Conservation (phyloP, 2,113 vertebrate species). For the Antechinus flavipes region DNA sequence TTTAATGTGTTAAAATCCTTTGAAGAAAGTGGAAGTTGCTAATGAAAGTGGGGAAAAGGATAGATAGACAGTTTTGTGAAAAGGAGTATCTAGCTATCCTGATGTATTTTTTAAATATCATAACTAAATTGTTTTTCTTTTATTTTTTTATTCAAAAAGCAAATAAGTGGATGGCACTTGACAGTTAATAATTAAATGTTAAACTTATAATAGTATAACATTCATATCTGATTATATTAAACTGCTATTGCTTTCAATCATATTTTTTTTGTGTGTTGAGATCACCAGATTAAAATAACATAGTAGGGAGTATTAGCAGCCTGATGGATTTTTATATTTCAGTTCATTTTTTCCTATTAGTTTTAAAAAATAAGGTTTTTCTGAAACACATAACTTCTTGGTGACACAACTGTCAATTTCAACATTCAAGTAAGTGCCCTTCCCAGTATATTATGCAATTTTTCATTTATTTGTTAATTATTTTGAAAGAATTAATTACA, state of each 20-base stretch:
- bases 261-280: constrained; percentile 6
- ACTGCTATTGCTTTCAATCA: constrained; percentile 16
- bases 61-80: neutral
- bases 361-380: neutral
- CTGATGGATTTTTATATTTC: neutral
- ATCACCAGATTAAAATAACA: neutral
- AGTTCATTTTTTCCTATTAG: neutral
- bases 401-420: neutral
- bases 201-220: neutral
- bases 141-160: constrained; percentile 9
- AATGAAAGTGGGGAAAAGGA: neutral
- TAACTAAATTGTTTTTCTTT: neutral
- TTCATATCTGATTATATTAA: neutral
- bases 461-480: neutral
- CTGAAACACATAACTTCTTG: neutral
- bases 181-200: neutral
- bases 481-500: neutral
- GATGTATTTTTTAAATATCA: neutral
- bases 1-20: constrained; percentile 11
- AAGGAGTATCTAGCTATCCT: neutral
- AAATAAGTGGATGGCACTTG: neutral
- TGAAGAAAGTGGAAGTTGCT: neutral
- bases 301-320: neutral
- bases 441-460: neutral
- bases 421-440: neutral